Evolutionary conservation across 2,797 vertebrate species (phyloP).

Genomic region (Chanos chanos): DNA sequence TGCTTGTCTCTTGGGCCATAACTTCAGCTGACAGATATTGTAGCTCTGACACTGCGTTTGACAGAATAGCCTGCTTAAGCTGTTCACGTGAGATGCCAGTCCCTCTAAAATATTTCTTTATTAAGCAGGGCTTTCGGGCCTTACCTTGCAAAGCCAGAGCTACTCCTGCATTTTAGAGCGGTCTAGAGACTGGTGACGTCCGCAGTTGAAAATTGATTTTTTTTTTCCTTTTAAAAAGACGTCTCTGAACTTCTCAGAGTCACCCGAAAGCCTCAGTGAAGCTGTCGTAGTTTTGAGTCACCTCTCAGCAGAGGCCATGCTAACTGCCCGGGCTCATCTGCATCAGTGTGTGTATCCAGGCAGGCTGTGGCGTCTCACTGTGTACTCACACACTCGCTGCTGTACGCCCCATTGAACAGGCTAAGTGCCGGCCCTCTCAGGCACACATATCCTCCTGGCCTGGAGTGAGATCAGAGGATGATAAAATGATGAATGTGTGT

Average conservation of each 20-base stretch:
- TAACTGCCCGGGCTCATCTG: slow-evolving; percentile 21
- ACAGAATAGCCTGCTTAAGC: too few species aligned
- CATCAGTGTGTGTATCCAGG: slow-evolving; percentile 9
- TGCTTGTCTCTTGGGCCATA: too few species aligned
- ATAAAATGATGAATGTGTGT: slow-evolving; percentile 38
- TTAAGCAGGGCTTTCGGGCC: too few species aligned
- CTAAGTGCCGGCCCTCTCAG: slow-evolving; percentile 32
- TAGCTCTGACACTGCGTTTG: too few species aligned
- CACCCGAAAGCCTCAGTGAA: too few species aligned
- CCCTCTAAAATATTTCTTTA: too few species aligned
- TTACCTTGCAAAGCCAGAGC: too few species aligned
- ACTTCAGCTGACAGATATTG: too few species aligned
- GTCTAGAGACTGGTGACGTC: too few species aligned
- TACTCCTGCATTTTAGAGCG: too few species aligned
- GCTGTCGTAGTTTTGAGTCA: not conserved
- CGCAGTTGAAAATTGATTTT: too few species aligned
- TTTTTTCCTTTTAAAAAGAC: not conserved
- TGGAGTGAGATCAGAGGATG: not conserved
- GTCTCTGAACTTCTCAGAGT: not conserved
- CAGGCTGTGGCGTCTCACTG: slow-evolving; percentile 3
- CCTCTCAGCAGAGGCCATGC: not conserved
- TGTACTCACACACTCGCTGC: slow-evolving; percentile 11
- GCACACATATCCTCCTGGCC: slow-evolving; percentile 4
- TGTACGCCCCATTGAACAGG: slow-evolving; percentile 36
- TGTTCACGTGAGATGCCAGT: too few species aligned